These are phyloP conservation scores for Nudaria mundana DNA, from an alignment of 2,888 invertebrate species.

Conservation along the genomic window DNA sequence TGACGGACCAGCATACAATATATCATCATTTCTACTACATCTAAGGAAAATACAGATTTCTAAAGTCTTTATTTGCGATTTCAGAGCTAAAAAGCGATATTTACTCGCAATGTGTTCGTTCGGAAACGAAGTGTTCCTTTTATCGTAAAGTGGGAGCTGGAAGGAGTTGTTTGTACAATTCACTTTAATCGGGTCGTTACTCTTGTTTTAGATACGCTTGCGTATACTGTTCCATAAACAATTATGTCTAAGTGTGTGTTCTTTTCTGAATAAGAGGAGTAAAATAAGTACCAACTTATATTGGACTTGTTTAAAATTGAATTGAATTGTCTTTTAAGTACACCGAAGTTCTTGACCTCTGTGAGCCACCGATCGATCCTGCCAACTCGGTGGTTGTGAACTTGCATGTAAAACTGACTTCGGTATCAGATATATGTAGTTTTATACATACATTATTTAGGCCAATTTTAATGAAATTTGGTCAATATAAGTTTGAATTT, in stretches of 20 bases:
- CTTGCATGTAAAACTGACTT: too few species aligned
- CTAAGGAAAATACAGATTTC: neutral
- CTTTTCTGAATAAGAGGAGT: conserved; percentile 12
- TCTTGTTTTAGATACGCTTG: conserved; percentile 31
- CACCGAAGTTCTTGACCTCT: too few species aligned
- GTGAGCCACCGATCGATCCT: too few species aligned
- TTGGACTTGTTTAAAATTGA: neutral
- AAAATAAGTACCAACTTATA: conserved; percentile 1
- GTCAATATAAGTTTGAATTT: too few species aligned
- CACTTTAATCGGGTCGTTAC: conserved; percentile 29
- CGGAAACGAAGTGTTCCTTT: conserved; percentile 6
- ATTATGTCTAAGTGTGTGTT: conserved; percentile 10
- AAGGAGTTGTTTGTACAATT: conserved; percentile 29
- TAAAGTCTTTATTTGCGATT: neutral
- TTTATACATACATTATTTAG: too few species aligned
- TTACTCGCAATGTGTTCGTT: conserved; percentile 2
- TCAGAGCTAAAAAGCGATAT: conserved; percentile 1
- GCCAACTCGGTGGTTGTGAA: too few species aligned
- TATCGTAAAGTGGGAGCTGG: conserved; percentile 16
- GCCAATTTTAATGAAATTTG: too few species aligned
- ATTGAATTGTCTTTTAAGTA: too few species aligned
- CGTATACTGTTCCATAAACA: conserved; percentile 33
- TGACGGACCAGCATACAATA: too few species aligned
- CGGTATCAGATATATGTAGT: too few species aligned
- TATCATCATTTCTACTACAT: neutral